phyloP scores from a whole-genome alignment of 2,113 vertebrate species.

The Mirza zaza region DNA sequence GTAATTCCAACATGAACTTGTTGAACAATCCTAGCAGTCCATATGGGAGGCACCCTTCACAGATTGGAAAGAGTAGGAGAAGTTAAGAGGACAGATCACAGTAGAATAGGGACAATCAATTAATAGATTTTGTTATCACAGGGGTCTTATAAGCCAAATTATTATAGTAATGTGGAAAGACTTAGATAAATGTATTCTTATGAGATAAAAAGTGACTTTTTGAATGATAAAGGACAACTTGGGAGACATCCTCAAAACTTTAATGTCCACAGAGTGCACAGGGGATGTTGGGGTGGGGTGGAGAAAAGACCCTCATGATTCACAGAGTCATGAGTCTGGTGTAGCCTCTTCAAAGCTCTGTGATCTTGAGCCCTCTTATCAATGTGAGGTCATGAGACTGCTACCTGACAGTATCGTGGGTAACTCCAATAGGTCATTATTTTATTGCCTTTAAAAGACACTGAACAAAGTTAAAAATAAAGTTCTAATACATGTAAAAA shows the following conservation, averaged over 20 bases:
- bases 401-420: background rate
- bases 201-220: background rate
- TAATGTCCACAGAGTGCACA: background rate
- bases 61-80: background rate
- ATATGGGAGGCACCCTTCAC: background rate
- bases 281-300: background rate
- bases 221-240: background rate
- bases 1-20: background rate
- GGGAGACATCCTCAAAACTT: background rate
- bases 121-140: background rate
- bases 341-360: background rate
- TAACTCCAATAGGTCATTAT: background rate
- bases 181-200: conserved; percentile 2
- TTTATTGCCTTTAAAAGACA: background rate
- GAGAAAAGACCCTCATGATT: background rate
- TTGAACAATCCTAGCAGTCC: background rate
- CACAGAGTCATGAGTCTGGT: background rate
- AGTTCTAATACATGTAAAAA: background rate
- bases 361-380: background rate
- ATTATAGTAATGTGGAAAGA: background rate
- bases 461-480: background rate
- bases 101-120: background rate
- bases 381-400: background rate
- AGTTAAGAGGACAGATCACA: background rate
- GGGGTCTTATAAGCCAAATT: background rate